Evolutionary conservation across 2,888 invertebrate species (phyloP), one percentile per base, ranked within the genome.

Genomic region (Phania funesta): DNA sequence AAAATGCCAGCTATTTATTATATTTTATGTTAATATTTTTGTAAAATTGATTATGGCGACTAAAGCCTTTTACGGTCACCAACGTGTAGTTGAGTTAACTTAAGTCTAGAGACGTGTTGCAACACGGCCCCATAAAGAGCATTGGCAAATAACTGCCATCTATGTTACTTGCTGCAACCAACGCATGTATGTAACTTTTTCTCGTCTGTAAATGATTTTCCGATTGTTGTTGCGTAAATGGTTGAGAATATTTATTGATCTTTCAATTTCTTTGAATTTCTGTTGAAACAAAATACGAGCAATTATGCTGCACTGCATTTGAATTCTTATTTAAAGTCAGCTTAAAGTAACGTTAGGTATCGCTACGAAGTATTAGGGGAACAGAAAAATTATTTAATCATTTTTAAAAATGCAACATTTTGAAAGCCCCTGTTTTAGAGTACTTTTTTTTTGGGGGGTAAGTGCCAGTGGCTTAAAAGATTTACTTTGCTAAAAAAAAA

Each of bases 1-100:
- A 74, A 58, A 24, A 76, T 41, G 16, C 16, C 41, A 58, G 38
- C 24, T 60, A 60, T 68, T 76, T 76, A 68, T 52, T 68, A 60
- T 60, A 52, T 76, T 60, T 68, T 76, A 76, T 76, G 67, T 68
- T 76, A 76, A 76, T 76, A 68, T 76, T 56, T 56, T 65, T 50
- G 3, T 60, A 52, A 71, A 64, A 65, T 78, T 78, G 64, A 71
- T 78, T 71, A 65, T 78, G 78, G 71, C 44, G 58, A 73, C 41
- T 58, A 50, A 60, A 65, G 5, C 71, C 65, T 35, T 78, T 24
- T 73, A 78, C 22, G 78, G 71, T 50, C 60, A 52, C 32, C 60
- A 67, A 22, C 46, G 29, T 60, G 50, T 67, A 58, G 41, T 64
- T 64, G 16, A 62, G 44, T 64, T 73, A 29, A 62, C 52, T 41